phyloP scores from a whole-genome alignment of 2,888 invertebrate genomes.

The Nudaria mundana region DNA sequence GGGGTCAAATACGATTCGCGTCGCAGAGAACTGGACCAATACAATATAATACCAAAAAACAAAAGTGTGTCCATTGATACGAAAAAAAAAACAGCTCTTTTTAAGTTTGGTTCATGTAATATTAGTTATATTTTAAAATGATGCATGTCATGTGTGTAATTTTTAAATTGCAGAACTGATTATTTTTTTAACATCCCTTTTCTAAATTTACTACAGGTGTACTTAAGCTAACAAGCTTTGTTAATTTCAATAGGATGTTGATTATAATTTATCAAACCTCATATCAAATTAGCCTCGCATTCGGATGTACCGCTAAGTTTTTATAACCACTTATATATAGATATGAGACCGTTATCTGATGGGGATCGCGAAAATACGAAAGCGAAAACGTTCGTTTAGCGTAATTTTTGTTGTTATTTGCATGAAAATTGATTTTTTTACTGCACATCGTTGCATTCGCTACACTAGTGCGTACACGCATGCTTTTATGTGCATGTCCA shows the following conservation, averaged over 20 bases:
- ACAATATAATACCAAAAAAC: too few relatives aligned
- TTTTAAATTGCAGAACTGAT: too few relatives aligned
- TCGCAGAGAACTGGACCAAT: too few relatives aligned
- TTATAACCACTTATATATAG: conserved; percentile 48
- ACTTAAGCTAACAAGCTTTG: conserved; percentile 7
- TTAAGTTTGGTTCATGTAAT: too few relatives aligned
- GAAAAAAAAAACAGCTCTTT: too few relatives aligned
- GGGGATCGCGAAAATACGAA: conserved; percentile 53
- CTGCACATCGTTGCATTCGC: conserved; percentile 37
- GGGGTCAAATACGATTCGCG: too few relatives aligned
- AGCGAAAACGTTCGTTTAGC: conserved; percentile 55
- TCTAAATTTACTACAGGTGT: too few relatives aligned
- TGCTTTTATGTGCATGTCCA: conserved; percentile 60
- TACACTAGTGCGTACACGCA: conserved; percentile 66
- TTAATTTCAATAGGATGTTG: conserved; percentile 29
- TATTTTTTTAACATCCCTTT: too few relatives aligned
- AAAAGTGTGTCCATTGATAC: too few relatives aligned
- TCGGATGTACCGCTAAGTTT: conserved; percentile 69
- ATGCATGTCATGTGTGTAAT: too few relatives aligned
- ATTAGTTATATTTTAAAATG: too few relatives aligned
- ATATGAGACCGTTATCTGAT: conserved; percentile 62
- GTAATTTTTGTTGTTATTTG: conserved; percentile 67
- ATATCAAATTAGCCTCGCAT: conserved; percentile 37
- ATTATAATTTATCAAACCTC: conserved; percentile 48
- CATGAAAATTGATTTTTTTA: conserved; percentile 67